Evolutionary conservation across 1,140 invertebrate genomes (phyloP), one percentile per base, ranked within the genome.

Genomic region (Dolichoris vasculosae): DNA sequence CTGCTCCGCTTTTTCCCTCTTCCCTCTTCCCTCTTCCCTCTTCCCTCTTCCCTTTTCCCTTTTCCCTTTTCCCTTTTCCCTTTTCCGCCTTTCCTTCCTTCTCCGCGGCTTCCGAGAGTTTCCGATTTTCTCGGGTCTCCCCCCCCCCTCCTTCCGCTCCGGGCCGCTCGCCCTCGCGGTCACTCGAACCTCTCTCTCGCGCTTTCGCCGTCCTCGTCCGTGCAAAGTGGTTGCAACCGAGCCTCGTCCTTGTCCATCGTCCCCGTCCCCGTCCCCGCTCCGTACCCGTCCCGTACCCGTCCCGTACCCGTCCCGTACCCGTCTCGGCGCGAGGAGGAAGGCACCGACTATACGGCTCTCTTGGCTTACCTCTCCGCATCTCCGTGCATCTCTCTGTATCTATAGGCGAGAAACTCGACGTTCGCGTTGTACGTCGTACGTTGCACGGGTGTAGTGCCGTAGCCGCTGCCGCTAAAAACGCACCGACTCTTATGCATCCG

Each of bases 221-320:
- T 23, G 40, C 78, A 80, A 80, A 80, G 78, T 67, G 59, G 59
- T 67, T 43, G 59, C 35, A 23, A 69, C 0, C n/a, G 67, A 38
- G 32, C 30, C 17, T 38, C 78, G 78, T 67, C 55, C 78, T 64
- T 30, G 78, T 80, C 78, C 40, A 32, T 64, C 46, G 30, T 80
- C 20, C 32, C 23, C 59, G 23, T 59, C 76, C 40, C 51, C 26
- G 13, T 78, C 51, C 13, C 71, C 17, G 4, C 17, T n/a, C n/a
- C n/a, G n/a, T n/a, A n/a, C n/a, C n/a, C n/a, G n/a, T n/a, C n/a
- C n/a, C n/a, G n/a, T n/a, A n/a, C n/a, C n/a, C n/a, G n/a, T n/a
- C n/a, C n/a, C n/a, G n/a, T n/a, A n/a, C n/a, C n/a, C n/a, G n/a
- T n/a, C n/a, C n/a, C n/a, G n/a, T n/a, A n/a, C n/a, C n/a, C n/a